These are phyloP conservation scores for Sardinella longiceps DNA, from an alignment of 2,797 vertebrate species.

Conservation along the genomic window DNA sequence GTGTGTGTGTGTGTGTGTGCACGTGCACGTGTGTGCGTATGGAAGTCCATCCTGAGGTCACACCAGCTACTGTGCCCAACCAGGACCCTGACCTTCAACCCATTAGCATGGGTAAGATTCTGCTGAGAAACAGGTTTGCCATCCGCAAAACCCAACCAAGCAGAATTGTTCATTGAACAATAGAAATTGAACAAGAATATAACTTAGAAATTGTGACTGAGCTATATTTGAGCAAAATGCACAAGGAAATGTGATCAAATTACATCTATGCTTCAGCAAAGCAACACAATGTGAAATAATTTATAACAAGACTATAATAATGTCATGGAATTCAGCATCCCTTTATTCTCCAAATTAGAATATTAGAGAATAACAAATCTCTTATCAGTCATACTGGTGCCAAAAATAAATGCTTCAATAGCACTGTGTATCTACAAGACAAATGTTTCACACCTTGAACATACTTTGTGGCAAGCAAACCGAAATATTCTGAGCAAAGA, in stretches of 20 bases:
- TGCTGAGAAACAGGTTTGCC: conserved; percentile 13
- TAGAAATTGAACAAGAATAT: no score
- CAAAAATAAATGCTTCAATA: neutral
- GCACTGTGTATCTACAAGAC: neutral
- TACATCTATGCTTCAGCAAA: neutral
- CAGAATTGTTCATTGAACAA: neutral
- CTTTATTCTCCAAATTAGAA: neutral
- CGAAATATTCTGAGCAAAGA: neutral
- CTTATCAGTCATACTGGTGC: neutral
- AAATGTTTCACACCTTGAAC: neutral
- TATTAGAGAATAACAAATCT: neutral
- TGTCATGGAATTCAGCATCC: neutral
- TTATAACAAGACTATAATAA: neutral
- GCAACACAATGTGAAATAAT: neutral
- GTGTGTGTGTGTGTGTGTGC: conserved; percentile 14
- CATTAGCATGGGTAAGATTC: neutral
- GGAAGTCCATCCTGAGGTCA: conserved; percentile 20
- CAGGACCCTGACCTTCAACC: neutral
- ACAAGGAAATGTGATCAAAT: neutral
- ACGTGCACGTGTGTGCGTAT: neutral
- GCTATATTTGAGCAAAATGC: neutral
- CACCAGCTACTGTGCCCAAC: neutral
- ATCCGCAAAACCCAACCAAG: conserved; percentile 12
- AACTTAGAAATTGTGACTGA: neutral
- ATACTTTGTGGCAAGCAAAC: conserved; percentile 1